phyloP scores from a whole-genome alignment of 2,888 invertebrate genomes.

The Drosophila leonis region DNA sequence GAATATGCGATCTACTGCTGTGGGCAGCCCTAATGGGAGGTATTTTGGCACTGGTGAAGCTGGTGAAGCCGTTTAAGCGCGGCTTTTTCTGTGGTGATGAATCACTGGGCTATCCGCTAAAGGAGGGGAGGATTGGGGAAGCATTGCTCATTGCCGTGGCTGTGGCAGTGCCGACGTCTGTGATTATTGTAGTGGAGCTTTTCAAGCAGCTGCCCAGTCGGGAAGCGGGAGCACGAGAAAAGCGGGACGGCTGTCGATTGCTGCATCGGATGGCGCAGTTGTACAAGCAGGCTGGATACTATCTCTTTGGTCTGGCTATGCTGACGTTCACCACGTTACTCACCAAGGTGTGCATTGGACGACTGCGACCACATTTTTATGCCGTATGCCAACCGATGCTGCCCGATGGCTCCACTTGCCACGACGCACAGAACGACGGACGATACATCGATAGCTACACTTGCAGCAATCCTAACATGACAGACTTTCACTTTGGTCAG shows the following conservation, averaged over 20 bases:
- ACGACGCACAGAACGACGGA: constrained; percentile 87
- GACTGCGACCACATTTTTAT: constrained; percentile 80
- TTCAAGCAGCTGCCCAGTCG: constrained; percentile 71
- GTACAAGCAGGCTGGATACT: constrained; percentile 77
- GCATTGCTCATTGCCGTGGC: constrained; percentile 54
- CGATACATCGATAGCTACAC: constrained; percentile 91
- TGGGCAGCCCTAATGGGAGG: constrained; percentile 73
- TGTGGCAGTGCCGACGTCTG: constrained; percentile 66
- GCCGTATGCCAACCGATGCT: constrained; percentile 92
- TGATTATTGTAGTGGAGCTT: constrained; percentile 78
- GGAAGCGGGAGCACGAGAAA: constrained; percentile 32
- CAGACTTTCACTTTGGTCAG: constrained; percentile 88
- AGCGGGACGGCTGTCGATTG: constrained; percentile 51
- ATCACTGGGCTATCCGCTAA: constrained; percentile 76
- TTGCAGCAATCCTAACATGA: constrained; percentile 87
- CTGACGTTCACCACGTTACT: constrained; percentile 72
- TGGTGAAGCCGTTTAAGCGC: constrained; percentile 72
- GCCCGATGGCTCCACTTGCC: constrained; percentile 86
- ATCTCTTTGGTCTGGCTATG: constrained; percentile 77
- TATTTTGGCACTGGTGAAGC: constrained; percentile 63
- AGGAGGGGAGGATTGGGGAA: constrained; percentile 62
- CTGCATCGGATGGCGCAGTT: constrained; percentile 70
- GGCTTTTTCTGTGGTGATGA: constrained; percentile 83
- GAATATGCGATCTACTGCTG: constrained; percentile 77
- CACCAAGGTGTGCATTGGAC: constrained; percentile 73